These are phyloP conservation scores for Limosa lapponica DNA, from an alignment of 2,797 vertebrate genomes.

Conservation along the genomic window DNA sequence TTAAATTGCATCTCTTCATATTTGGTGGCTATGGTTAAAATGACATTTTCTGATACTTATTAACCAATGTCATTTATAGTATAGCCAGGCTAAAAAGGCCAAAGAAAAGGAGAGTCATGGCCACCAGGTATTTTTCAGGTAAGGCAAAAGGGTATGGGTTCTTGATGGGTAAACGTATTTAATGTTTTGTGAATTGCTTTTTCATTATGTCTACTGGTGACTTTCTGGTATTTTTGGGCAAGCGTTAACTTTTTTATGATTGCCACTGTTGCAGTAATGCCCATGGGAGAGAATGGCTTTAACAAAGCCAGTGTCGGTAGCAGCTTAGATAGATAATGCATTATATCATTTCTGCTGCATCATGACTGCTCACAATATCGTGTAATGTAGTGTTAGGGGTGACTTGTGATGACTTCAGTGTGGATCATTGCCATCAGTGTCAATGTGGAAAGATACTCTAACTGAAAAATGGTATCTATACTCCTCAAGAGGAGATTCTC, in stretches of 20 bases:
- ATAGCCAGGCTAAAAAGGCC: background rate
- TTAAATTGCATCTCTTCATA: background rate
- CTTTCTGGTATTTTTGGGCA: background rate
- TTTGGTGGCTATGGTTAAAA: background rate
- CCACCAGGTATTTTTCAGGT: background rate
- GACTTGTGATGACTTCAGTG: background rate
- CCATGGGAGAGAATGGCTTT: background rate
- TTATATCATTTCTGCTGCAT: background rate
- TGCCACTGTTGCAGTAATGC: background rate
- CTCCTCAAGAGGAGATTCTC: background rate
- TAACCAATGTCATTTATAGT: background rate
- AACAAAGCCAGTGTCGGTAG: background rate
- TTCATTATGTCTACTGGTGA: background rate
- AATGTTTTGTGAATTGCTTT: background rate
- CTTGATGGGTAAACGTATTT: background rate
- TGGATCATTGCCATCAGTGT: background rate
- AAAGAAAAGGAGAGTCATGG: background rate
- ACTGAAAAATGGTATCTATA: background rate
- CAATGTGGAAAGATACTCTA: background rate
- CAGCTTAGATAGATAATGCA: background rate
- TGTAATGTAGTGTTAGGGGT: no score
- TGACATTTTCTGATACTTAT: background rate
- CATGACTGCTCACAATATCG: background rate
- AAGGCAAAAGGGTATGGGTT: rapidly evolving
- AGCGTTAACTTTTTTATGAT: background rate